These are phyloP conservation scores for Rhinogobius similis DNA, from an alignment of 2,113 vertebrate genomes.

Conservation along the genomic window DNA sequence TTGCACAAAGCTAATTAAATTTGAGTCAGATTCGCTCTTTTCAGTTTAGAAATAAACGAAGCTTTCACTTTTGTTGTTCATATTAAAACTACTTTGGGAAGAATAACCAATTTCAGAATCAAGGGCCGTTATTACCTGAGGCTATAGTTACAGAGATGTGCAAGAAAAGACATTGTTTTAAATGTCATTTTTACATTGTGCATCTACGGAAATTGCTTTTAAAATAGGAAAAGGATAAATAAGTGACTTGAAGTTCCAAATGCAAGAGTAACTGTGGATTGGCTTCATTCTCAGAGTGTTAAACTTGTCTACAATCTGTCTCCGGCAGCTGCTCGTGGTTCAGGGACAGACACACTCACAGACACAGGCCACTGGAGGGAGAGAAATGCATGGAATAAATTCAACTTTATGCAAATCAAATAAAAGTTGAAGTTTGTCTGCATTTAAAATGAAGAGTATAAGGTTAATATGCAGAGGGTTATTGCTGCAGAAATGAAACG, in stretches of 20 bases:
- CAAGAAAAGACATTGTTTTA: background rate
- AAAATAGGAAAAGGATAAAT: background rate
- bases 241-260: background rate
- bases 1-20: no score
- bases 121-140: background rate
- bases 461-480: no score
- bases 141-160: background rate
- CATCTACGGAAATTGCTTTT: background rate
- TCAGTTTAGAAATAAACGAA: background rate
- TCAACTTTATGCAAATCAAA: background rate
- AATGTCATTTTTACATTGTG: background rate
- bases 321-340: background rate
- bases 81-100: background rate
- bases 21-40: background rate
- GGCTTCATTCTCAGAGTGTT: background rate
- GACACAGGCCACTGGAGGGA: background rate
- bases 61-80: background rate
- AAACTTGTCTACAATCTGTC: background rate
- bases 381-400: conserved; percentile 4
- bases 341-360: background rate
- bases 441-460: background rate
- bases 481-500: no score
- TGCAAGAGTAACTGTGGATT: background rate
- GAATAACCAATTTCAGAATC: background rate
- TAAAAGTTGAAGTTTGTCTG: background rate